Base-by-base conservation (phyloP, 2,113 vertebrate genomes). In the Morone saxatilis region DNA sequence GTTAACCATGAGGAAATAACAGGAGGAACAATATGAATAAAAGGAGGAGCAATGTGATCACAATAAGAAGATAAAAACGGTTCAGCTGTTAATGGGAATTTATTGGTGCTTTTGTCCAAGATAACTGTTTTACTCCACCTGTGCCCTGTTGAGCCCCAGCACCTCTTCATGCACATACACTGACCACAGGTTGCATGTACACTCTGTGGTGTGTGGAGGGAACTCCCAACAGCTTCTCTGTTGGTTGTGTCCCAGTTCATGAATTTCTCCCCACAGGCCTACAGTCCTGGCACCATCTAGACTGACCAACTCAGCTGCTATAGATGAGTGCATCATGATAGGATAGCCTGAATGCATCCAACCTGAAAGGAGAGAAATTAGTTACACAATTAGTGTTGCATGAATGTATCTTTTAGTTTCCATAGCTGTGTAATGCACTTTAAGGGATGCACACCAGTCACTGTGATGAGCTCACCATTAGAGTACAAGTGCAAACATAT, bases 121-220 rank as follows among this genome's bases (percentile, higher is more conserved):
- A 31, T 31, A 31, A 31, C 31, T 84, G 6, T 54, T 3, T 20
- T 13, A n/a, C 1, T 2, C 0, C 51, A 94, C 93, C 93, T 80
- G 67, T 1, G 11, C 70, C n/a, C 94, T 90, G 17, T 92, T 38
- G 47, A 95, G 17, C 0, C 86, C 86, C 31, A 96, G 86, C 59
- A 95, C 90, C 0, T 80, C 85, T 83, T 96, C 94, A 4, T 95
- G 90, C 63, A 96, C 86, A 25, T 95, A 97, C 78, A 96, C 82
- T 1, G 95, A 93, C 96, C 96, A 97, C 82, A 97, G 92, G 85
- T 97, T 97, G 89, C 95, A 97, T 1, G 95, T 96, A 13, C 95
- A 93, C 83, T 97, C 96, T 1, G 93, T 96, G 68, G 95, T 96
- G 66, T 97, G 88, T 9, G 93, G 56, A 4, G 77, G 87, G 78